These are phyloP conservation scores for Anolis carolinensis DNA, from an alignment of 2,113 vertebrate genomes.

Conservation along the genomic window DNA sequence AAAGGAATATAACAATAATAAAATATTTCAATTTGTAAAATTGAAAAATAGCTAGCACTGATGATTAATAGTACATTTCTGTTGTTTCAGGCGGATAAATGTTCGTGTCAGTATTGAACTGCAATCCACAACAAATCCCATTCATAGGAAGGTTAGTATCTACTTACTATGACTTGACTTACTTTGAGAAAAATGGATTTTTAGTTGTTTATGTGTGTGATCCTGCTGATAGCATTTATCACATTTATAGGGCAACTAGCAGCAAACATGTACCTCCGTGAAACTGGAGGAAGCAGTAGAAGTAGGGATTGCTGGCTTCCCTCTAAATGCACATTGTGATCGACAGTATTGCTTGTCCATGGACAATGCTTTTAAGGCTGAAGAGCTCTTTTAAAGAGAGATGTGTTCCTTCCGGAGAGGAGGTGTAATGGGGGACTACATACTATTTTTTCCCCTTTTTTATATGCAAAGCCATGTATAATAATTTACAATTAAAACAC, in stretches of 20 bases:
- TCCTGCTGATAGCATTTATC: not conserved
- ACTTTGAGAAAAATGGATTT: not conserved
- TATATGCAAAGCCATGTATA: no score
- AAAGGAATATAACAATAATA: no score
- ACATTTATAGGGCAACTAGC: not conserved
- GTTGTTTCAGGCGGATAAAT: slow-evolving; percentile 78
- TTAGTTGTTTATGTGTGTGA: not conserved
- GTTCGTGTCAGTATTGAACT: slow-evolving; percentile 88
- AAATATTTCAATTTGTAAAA: no score
- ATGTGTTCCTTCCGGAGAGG: not conserved
- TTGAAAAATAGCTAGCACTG: not conserved
- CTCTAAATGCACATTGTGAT: not conserved
- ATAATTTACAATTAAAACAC: no score
- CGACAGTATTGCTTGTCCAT: not conserved
- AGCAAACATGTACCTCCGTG: not conserved
- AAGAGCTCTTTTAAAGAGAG: not conserved
- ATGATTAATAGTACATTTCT: slow-evolving; percentile 8
- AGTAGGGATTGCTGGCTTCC: not conserved
- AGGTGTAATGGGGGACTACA: not conserved
- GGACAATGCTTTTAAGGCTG: not conserved
- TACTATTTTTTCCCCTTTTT: not conserved
- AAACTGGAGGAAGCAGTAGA: not conserved
- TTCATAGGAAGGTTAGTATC: slow-evolving; percentile 87
- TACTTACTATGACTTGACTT: not conserved
- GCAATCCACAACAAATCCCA: slow-evolving; percentile 81